Percentiles rank a stretch among this genome's conserved stretches.
These are phyloP conservation scores for Cavia aperea DNA, from an alignment of 2,113 vertebrate genomes.

Conservation along the genomic window DNA sequence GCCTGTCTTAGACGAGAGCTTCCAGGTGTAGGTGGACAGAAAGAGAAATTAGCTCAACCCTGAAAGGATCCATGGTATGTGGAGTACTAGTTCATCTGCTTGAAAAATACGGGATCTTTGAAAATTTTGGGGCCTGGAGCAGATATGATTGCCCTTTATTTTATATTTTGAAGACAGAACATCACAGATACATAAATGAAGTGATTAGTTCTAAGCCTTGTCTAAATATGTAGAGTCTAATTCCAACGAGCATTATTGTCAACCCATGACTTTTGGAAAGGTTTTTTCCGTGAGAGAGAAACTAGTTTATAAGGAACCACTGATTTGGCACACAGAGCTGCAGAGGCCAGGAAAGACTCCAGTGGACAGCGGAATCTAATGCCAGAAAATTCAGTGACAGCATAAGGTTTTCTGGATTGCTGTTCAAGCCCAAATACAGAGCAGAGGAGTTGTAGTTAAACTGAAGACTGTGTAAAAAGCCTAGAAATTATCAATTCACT, in stretches of 20 bases:
- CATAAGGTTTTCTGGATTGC: neutral
- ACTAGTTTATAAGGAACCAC: neutral
- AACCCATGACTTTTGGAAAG: neutral
- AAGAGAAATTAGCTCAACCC: neutral
- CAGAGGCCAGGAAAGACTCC: neutral
- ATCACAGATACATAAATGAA: neutral
- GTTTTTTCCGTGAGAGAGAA: neutral
- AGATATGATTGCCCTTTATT: neutral
- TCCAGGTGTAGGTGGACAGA: neutral
- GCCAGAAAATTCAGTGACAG: neutral
- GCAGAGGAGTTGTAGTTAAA: neutral
- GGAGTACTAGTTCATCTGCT: neutral
- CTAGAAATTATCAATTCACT: neutral
- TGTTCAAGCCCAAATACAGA: neutral
- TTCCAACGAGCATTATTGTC: neutral
- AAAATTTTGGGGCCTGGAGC: neutral
- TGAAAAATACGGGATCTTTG: neutral
- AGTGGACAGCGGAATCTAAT: neutral
- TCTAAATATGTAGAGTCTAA: conserved; percentile 8
- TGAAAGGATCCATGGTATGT: neutral
- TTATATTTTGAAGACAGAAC: conserved; percentile 6
- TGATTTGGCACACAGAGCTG: neutral
- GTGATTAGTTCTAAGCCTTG: neutral
- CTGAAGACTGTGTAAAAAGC: neutral
- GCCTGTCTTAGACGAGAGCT: neutral